These are phyloP conservation scores for Nothoprocta perdicaria DNA, from an alignment of 2,113 vertebrate species.

Conservation along the genomic window DNA sequence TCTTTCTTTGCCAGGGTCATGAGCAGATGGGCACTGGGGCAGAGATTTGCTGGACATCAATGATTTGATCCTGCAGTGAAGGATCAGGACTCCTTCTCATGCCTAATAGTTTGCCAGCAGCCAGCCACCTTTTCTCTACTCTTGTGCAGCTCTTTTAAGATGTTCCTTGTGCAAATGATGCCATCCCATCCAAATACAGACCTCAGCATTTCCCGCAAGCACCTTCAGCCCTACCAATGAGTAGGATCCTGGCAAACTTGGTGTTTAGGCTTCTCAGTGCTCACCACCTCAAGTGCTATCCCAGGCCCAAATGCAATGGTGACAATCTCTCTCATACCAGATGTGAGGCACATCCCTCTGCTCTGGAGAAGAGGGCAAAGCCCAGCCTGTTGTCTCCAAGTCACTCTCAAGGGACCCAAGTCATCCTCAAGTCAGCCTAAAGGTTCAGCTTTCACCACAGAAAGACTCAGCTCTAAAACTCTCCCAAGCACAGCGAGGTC, in stretches of 20 bases:
- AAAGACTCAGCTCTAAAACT: not conserved
- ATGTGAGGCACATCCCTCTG: not conserved
- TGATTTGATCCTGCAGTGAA: not conserved
- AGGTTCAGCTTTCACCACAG: not conserved
- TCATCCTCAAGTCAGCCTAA: too few relatives aligned
- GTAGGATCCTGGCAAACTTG: not conserved
- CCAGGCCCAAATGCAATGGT: accelerated
- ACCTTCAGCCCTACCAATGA: not conserved
- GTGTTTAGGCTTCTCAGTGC: not conserved
- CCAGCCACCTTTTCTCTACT: not conserved
- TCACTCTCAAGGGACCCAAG: not conserved
- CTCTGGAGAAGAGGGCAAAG: not conserved
- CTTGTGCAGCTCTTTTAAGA: not conserved
- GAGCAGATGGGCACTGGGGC: not conserved
- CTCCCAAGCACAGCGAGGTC: not conserved
- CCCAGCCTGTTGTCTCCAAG: not conserved
- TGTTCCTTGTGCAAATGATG: accelerated
- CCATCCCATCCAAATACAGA: not conserved
- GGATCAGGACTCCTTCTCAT: not conserved
- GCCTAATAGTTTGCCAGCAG: not conserved
- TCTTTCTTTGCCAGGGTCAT: not conserved
- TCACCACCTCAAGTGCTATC: not conserved
- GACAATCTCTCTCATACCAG: not conserved
- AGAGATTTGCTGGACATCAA: too few relatives aligned
- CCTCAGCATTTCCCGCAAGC: not conserved